A percentile compares a stretch with the other conserved stretches of the same genome.
phyloP scores from a whole-genome alignment of 2,797 vertebrate genomes.

The Poecile montanus region DNA sequence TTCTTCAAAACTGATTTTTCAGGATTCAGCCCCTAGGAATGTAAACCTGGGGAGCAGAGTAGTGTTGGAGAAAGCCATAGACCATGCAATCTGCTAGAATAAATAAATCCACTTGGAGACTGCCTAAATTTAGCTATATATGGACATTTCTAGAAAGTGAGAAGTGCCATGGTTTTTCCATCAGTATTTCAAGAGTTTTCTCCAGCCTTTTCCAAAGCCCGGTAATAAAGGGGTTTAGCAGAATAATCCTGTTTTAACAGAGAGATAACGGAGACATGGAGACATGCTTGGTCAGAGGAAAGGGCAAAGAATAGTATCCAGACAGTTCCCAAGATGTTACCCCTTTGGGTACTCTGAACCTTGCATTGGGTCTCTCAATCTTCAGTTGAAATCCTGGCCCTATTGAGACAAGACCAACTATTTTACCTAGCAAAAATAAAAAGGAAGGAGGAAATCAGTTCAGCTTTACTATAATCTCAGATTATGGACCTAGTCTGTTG shows the following conservation, averaged over 20 bases:
- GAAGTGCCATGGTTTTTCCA: neutral
- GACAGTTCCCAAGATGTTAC: neutral
- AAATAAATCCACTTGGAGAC: slow-evolving; percentile 5
- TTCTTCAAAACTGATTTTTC: slow-evolving; percentile 20
- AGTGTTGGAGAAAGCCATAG: neutral
- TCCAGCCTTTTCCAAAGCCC: neutral
- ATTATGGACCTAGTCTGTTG: neutral
- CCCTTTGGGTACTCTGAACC: neutral
- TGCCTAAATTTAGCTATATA: slow-evolving; percentile 7
- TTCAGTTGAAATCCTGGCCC: neutral
- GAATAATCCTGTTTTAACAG: neutral
- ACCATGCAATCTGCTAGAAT: neutral
- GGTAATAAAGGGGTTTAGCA: neutral
- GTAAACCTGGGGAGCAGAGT: neutral
- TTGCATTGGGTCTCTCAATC: neutral
- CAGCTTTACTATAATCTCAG: neutral
- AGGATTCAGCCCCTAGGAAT: slow-evolving; percentile 2
- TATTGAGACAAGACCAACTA: neutral
- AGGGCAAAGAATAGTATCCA: neutral
- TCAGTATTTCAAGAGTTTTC: neutral
- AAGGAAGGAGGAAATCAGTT: neutral
- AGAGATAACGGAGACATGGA: neutral
- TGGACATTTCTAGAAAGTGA: slow-evolving; percentile 20
- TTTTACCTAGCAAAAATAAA: neutral
- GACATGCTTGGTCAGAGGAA: neutral